Evolutionary conservation across 2,888 invertebrate genomes (phyloP).

Genomic region (Drosophila anceps): DNA sequence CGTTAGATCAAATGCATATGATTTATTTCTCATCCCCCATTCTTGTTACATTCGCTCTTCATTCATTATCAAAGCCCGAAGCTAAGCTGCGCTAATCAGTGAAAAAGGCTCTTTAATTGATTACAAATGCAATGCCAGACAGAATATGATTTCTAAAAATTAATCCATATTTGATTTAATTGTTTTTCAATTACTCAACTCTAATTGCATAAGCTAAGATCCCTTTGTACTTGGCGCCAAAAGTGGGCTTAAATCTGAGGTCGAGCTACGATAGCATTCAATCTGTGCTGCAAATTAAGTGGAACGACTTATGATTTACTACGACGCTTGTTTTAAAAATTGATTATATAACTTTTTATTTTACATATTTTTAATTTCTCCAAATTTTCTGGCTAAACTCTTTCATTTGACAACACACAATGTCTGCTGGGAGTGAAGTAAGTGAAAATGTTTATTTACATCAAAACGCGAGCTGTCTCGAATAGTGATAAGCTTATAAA

Average conservation of each 20-base stretch:
- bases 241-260: too few species aligned
- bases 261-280: too few species aligned
- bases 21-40: conserved; percentile 18
- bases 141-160: not conserved
- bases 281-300: too few species aligned
- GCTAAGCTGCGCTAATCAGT: conserved; percentile 2
- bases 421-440: too few species aligned
- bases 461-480: too few species aligned
- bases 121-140: not conserved
- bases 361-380: too few species aligned
- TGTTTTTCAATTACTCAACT: not conserved
- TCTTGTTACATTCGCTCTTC: conserved; percentile 8
- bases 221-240: not conserved
- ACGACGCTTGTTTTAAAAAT: too few species aligned
- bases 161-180: not conserved
- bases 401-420: too few species aligned
- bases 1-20: conserved; percentile 32
- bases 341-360: too few species aligned
- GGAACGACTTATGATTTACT: too few species aligned
- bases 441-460: too few species aligned
- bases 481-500: too few species aligned
- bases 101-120: not conserved
- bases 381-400: not conserved
- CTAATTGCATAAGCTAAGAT: not conserved
- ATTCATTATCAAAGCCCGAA: not conserved